Conservation (phyloP, 2,888 invertebrate species). For the Onthophagus sagittarius region DNA sequence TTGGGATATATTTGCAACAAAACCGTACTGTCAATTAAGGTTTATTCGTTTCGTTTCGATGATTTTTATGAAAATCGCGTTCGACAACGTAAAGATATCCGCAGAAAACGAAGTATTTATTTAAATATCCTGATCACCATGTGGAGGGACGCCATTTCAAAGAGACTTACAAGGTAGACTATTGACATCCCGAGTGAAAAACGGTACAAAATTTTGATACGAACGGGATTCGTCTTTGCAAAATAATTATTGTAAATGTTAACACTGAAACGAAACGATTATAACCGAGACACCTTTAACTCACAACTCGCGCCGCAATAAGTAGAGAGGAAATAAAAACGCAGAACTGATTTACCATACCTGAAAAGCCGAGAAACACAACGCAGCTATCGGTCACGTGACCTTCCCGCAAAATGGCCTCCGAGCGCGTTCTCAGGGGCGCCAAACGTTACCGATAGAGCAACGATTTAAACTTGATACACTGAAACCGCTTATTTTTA, state of each 20-base stretch:
- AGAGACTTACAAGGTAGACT: conserved; percentile 59
- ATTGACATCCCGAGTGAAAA: conserved; percentile 50
- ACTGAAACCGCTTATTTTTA: background rate
- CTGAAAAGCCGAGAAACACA: conserved; percentile 42
- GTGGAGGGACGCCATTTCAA: conserved; percentile 73
- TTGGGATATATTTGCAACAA: conserved; percentile 4
- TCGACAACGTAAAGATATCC: background rate
- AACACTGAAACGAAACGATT: conserved; percentile 8
- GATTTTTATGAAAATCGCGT: background rate
- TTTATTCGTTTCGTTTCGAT: background rate
- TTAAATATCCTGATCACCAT: conserved; percentile 51
- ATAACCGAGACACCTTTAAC: conserved; percentile 20
- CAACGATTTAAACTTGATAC: conserved; percentile 6
- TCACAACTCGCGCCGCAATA: conserved; percentile 25
- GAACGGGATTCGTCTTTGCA: background rate
- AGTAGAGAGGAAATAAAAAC: conserved; percentile 31
- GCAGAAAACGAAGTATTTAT: conserved; percentile 17
- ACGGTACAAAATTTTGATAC: conserved; percentile 1
- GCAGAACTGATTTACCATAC: conserved; percentile 45
- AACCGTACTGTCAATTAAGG: conserved; percentile 13
- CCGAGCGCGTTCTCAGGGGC: conserved; percentile 25
- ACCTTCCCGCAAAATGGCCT: conserved; percentile 36
- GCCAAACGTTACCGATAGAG: conserved; percentile 24
- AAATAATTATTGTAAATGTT: background rate
- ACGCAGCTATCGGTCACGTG: conserved; percentile 48